Conservation (phyloP, 2,113 vertebrate species). For the Triplophysa siluroides region DNA sequence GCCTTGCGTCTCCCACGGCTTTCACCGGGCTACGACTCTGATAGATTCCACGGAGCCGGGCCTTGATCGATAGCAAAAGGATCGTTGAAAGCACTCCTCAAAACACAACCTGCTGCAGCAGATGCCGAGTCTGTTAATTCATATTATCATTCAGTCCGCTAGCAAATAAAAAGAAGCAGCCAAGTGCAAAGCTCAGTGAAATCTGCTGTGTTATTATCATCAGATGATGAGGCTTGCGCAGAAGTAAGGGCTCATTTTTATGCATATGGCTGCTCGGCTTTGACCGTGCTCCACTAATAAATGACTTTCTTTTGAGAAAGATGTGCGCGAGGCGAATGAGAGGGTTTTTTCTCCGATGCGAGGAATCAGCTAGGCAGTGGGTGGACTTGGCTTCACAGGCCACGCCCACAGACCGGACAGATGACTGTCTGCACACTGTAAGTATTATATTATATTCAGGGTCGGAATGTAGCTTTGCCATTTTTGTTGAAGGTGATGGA, state of each 20-base stretch:
- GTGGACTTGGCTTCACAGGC: too few species aligned
- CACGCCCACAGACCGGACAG: too few species aligned
- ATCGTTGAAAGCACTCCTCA: slow-evolving; percentile 58
- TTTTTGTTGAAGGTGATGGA: too few species aligned
- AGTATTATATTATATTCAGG: too few species aligned
- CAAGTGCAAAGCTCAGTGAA: slow-evolving; percentile 50
- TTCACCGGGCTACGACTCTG: slow-evolving; percentile 55
- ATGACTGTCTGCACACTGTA: too few species aligned
- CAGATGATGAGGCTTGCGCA: slow-evolving; percentile 53
- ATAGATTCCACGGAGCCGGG: slow-evolving; percentile 64
- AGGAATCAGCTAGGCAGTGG: background rate
- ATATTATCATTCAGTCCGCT: slow-evolving; percentile 53
- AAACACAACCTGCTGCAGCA: slow-evolving; percentile 54
- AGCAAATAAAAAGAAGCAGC: slow-evolving; percentile 36
- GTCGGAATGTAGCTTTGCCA: too few species aligned
- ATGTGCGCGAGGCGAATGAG: background rate
- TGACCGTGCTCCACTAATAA: slow-evolving; percentile 2
- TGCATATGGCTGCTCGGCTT: background rate
- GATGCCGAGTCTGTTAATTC: slow-evolving; percentile 60
- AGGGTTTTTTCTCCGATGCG: background rate
- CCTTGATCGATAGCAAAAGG: slow-evolving; percentile 62
- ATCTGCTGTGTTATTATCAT: slow-evolving; percentile 42
- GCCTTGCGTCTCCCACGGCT: slow-evolving; percentile 49
- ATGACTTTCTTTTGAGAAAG: background rate
- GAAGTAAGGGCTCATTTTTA: slow-evolving; percentile 23